Base-by-base conservation (phyloP, 2,888 invertebrate species). In the Stenoptilia bipunctidactyla region DNA sequence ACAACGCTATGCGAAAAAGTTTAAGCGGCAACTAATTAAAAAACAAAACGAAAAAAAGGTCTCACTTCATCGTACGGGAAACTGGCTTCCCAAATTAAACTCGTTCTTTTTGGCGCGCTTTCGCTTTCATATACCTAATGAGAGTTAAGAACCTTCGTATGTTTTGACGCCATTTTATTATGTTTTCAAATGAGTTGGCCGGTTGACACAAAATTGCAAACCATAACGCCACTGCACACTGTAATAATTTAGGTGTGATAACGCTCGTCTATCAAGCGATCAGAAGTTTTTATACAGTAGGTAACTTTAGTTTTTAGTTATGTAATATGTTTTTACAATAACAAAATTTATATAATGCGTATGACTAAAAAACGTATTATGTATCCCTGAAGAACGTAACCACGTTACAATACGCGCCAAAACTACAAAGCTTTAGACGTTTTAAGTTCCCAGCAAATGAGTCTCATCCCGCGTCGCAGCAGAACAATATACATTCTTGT, bases 21-120 rank as follows among this genome's bases (percentile, higher is more conserved):
- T 70, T 68, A 70, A 74, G 64, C 66, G 71, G 65, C 65, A 71
- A 74, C 69, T 75, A 75, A 77, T 75, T 76, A 70, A 75, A 71
- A 73, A 70, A 71, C 66, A 72, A 74, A 72, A 73, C 68, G 61
- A 44, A 56, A 58, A 61, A 62, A 63, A 55, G 56, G 51, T 56
- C 55, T 53, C 62, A 56, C 66, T 66, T 63, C 56, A 59, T 57
- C 64, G 58, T 52, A 51, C 61, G 64, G 60, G 61, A 56, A 63
- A 61, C 65, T 66, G 69, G 66, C 66, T 70, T 67, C 62, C 59
- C 66, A 65, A 73, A 73, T 74, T 67, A 61, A 70, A 66, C 60
- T 68, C 60, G 49, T 64, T 66, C 61, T 67, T 73, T 73, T 73
- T 69, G 60, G 61, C 64, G 51, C 53, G 60, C 59, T 77, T 70